phyloP scores from a whole-genome alignment of 2,888 invertebrate species.

The Andrena hattorfiana region DNA sequence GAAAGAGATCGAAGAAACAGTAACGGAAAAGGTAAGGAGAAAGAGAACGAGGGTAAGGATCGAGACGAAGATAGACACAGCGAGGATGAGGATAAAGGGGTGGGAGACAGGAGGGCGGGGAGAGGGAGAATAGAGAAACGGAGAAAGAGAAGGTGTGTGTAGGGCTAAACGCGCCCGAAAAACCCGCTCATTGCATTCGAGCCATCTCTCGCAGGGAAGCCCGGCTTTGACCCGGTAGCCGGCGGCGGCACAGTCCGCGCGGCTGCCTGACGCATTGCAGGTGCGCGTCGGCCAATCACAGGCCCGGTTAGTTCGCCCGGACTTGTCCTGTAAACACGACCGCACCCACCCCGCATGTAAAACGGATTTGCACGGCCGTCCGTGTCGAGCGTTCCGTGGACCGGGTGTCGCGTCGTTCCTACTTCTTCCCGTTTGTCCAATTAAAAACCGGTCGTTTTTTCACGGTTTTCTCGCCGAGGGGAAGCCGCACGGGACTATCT shows the following conservation, averaged over 20 bases:
- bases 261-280: conserved; percentile 93
- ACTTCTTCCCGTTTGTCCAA: conserved; percentile 61
- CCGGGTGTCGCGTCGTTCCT: conserved; percentile 39
- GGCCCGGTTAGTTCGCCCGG: conserved; percentile 86
- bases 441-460: conserved; percentile 67
- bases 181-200: conserved; percentile 68
- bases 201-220: conserved; percentile 75
- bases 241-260: conserved; percentile 86
- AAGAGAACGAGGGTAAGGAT: conserved; percentile 23
- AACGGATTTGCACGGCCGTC: conserved; percentile 68
- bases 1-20: neutral
- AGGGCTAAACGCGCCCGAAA: conserved; percentile 64
- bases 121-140: conserved; percentile 23
- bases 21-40: conserved; percentile 2
- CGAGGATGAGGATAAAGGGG: conserved; percentile 35
- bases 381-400: conserved; percentile 40
- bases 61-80: conserved; percentile 26
- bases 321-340: conserved; percentile 90
- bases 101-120: conserved; percentile 6
- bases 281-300: conserved; percentile 93
- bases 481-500: conserved; percentile 78
- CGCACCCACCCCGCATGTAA: conserved; percentile 85
- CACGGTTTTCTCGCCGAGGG: conserved; percentile 52
- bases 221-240: conserved; percentile 83
- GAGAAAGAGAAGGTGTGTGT: conserved; percentile 34